These are phyloP conservation scores for Nemopilema nomurai DNA, from an alignment of 30 jellyfish, hydroid and myxozoan species.

Conservation along the genomic window DNA sequence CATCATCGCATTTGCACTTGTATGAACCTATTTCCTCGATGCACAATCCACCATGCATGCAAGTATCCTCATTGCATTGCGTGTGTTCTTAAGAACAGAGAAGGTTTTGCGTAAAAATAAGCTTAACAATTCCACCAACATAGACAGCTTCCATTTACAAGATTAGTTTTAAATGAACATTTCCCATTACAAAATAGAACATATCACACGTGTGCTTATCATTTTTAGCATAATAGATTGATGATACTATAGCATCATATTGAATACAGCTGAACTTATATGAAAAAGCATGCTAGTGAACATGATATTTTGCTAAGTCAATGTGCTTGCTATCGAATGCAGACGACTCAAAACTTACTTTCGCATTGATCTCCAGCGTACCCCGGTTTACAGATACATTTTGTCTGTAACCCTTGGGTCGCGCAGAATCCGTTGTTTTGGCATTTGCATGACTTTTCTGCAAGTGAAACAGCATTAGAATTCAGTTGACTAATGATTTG, in stretches of 20 bases:
- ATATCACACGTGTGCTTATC: no score
- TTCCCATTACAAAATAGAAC: no score
- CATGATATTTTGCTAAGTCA: no score
- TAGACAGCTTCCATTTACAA: no score
- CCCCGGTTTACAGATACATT: constrained; percentile 92
- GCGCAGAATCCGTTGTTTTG: constrained; percentile 92
- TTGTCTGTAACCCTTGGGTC: constrained; percentile 72
- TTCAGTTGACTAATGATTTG: no score
- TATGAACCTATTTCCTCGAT: constrained; percentile 86
- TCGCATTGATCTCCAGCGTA: constrained; percentile 87
- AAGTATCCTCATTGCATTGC: constrained; percentile 97
- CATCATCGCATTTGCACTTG: constrained; percentile 96
- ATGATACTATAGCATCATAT: no score
- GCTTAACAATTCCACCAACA: not conserved
- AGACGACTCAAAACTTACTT: constrained; percentile 35
- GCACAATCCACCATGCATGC: constrained; percentile 97
- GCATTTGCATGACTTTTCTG: constrained; percentile 79
- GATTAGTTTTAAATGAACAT: no score
- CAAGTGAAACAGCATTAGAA: not conserved
- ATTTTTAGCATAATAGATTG: not conserved
- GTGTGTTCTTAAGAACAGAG: constrained; percentile 76
- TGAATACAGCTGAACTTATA: no score
- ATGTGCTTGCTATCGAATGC: no score
- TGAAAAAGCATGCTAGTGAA: no score
- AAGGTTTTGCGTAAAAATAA: not conserved